Base-by-base conservation (phyloP, 2,888 invertebrate species). In the Caenorhabditis macrosperma region DNA sequence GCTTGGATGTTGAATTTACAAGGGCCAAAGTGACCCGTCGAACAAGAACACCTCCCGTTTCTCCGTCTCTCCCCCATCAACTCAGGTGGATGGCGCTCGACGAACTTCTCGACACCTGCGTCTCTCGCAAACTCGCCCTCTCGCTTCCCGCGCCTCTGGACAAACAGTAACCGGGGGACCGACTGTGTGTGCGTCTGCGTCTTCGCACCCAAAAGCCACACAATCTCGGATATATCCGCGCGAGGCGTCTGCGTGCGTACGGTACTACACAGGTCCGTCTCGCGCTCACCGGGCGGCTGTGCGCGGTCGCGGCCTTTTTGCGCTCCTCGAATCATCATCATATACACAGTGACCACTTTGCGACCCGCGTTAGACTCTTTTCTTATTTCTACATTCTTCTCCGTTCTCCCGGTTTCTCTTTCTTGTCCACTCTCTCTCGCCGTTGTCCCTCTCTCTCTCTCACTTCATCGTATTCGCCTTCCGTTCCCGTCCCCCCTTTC, bases 321-420 rank as follows among this genome's bases (percentile, higher is more conserved):
- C 57, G 57, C 68, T 46, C 72, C 64, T 72, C 72, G 64, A 72
- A 72, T 72, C 72, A 72, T 72, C 72, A 72, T 72, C 72, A 72
- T 72, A 72, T 72, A 64, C 72, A 72, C 63, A 48, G 68, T 68
- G 67, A 68, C 76, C 76, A 76, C 76, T 76, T 76, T 76, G 68
- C 61, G 61, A 61, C 68, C 76, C 63, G 46, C 30, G 7, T 24
- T 22, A 50, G 60, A 52, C 48, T 50, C 50, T 41, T 57, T 48
- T 59, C 54, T 61, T 50, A 20, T 46, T 52, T 17, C 38, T 38
- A 38, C 38, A 5, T 15, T 63, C 63, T 60, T 26, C 44, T 48
- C 33, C 46, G 46, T 44, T 71, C 48, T 48, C 22, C 26, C 41
- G 55, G 28, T 48, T 28, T 24, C 26, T 61, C 61, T 52, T 33